Evolutionary conservation across 2,888 invertebrate genomes (phyloP).

Genomic region (Campoplex capitator): DNA sequence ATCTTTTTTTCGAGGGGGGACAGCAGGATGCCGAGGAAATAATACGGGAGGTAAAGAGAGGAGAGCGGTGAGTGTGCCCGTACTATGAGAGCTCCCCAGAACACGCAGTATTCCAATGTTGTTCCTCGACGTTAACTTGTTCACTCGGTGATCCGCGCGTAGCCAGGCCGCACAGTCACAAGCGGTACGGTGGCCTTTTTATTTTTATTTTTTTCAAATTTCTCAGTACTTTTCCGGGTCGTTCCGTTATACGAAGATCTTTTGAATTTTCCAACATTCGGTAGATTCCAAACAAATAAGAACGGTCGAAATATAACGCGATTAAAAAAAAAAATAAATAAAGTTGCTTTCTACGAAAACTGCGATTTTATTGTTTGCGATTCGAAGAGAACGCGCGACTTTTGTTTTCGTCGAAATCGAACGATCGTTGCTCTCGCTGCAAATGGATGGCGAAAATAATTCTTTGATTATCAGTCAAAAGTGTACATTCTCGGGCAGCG

Average conservation of each 20-base stretch:
- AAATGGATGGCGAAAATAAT: constrained; percentile 4
- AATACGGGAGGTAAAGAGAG: constrained; percentile 54
- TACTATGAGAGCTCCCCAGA: constrained; percentile 27
- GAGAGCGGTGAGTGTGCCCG: constrained; percentile 52
- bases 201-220: not conserved
- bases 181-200: constrained; percentile 6
- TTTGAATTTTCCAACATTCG: not conserved
- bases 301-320: not conserved
- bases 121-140: constrained; percentile 52
- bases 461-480: not conserved
- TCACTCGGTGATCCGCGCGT: constrained; percentile 63
- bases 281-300: not conserved
- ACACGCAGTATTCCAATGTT: constrained; percentile 56
- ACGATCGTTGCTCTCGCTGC: not conserved
- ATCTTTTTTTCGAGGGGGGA: constrained; percentile 14
- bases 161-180: constrained; percentile 42
- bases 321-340: not conserved
- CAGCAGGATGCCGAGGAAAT: constrained; percentile 25
- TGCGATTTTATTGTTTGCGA: not conserved
- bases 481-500: constrained; percentile 7
- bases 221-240: not conserved
- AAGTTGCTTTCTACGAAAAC: not conserved
- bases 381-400: not conserved
- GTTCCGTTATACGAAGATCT: not conserved
- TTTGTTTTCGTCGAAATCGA: not conserved